Base-by-base conservation (phyloP, 2,888 invertebrate species). In the Sicus ferrugineus region DNA sequence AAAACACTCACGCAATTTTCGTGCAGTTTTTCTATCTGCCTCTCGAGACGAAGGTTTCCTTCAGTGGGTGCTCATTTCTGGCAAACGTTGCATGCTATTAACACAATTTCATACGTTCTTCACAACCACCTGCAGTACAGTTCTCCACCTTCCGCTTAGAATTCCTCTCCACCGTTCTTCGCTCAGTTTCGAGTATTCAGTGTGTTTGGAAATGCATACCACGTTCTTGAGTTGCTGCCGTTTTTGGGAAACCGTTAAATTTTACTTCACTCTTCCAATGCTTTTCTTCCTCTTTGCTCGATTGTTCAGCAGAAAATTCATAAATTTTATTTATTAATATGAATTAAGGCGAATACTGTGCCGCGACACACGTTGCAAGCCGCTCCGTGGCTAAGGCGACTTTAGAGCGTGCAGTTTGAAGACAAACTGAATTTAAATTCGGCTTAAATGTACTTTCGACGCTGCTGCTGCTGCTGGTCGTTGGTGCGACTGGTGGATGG, bases 191-290 rank as follows among this genome's bases (percentile, higher is more conserved):
- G 11, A 34, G 11, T 9, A 34, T 6, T 9, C 38, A 54, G 11
- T n/a, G 26, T 14, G 16, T 5, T 16, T 9, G 52, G 19, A 50
- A 31, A 64, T 48, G 30, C 64, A n/a, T 42, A 21, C 9, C 50
- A 50, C 64, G 50, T 64, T 42, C 42, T 2, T 14, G 21, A 31
- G 38, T 26, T 61, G 38, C 26, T 34, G 23, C 66, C 66, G 38
- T 54, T 46, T 46, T 26, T 26, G 66, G 66, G 58, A 46, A 56
- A 11, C 66, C 66, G 66, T 34, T 66, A 66, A 38, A 23, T 56
- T 42, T 42, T 19, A 42, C 56, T 56, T 66, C 26, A 38, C 23
- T 65, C 14, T 54, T 23, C n/a, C 19, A n/a, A n/a, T 46, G 3
- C 19, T 46, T 46, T 3, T 46, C 7, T 7, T 38, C 14, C 38